Evolutionary conservation across 2,888 invertebrate genomes (phyloP), one percentile per base, ranked within the genome.

Genomic region (Ectropis crepuscularia): DNA sequence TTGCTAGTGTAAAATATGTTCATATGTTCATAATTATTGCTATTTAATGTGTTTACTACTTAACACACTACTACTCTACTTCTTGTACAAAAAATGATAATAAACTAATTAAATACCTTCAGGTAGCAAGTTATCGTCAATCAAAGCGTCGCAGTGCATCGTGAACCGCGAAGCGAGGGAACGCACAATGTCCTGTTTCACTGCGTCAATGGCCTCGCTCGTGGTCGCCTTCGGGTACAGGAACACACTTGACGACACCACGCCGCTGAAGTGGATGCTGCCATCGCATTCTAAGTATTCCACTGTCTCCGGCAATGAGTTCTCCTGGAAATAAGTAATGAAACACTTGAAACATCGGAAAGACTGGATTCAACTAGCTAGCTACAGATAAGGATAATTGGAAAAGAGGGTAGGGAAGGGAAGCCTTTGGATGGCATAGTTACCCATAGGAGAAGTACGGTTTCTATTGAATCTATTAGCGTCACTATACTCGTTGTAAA

Each of bases 131-230:
- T 95, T 95, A 82, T 97, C 97, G 86, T 97, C 97, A 73, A 97
- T 96, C 58, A 98, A 92, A 61, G 98, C 98, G 87, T 98, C 98
- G 93, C 97, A 98, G 81, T 98, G 97, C 94, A 98, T 96, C 77
- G 98, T 97, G 79, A 98, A 95, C 67, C 98, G 93, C 9, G 98
- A 96, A 9, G 96, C 95, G 62, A 98, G 88, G 58, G 98, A 98
- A 63, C 98, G 93, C 69, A 98, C 93, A 36, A 98, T 95, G 80
- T 99, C 98, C 81, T 96, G 95, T 78, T 96, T 96, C 9, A 98
- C 93, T 28, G 96, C 96, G 70, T 89, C 86, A 36, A 95, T 94
- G 0, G 96, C 96, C 80, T 96, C 96, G 53, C 91, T 92, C 38
- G 97, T 94, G 2, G 95, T 96, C 5, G 96, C 95, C 79, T 96